Evolutionary conservation across 2,113 vertebrate genomes (phyloP).

Genomic region (Tachuris rubrigastra): DNA sequence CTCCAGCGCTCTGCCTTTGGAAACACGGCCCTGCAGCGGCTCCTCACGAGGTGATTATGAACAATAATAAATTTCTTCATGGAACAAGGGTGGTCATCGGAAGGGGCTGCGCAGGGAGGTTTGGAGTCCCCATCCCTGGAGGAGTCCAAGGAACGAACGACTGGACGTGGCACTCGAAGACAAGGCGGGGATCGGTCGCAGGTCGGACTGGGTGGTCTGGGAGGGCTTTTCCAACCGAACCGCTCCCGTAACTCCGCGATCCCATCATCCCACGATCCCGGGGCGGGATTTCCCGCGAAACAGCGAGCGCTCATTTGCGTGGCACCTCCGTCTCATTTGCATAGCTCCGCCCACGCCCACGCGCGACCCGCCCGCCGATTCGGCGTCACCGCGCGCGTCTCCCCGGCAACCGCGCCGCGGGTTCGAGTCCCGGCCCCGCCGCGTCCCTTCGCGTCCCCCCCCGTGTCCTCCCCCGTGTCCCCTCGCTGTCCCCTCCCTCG

Average conservation of each 20-base stretch:
- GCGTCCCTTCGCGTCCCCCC: not conserved
- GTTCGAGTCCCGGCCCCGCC: not conserved
- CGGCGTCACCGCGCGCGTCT: not conserved
- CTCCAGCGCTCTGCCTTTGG: not conserved
- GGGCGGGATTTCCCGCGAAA: not conserved
- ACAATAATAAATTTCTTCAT: fast-evolving
- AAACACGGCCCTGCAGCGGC: not conserved
- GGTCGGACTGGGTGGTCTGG: fast-evolving
- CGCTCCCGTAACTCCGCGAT: fast-evolving
- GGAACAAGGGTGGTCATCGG: fast-evolving
- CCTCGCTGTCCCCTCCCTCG: fast-evolving
- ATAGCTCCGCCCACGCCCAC: fast-evolving
- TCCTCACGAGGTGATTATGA: not conserved
- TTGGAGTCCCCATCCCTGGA: not conserved
- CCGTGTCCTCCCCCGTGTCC: not conserved
- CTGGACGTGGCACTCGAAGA: fast-evolving
- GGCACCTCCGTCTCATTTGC: fast-evolving
- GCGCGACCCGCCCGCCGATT: fast-evolving
- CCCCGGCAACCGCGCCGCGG: not conserved
- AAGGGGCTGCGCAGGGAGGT: not conserved
- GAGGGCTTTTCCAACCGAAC: not conserved
- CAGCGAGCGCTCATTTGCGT: fast-evolving
- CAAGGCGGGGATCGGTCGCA: fast-evolving
- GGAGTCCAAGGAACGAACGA: not conserved
- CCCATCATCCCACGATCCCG: not conserved